Percentiles rank a stretch among this genome's conserved stretches.
These are phyloP conservation scores for Malurus cyaneus DNA, from an alignment of 2,113 vertebrate genomes.

Conservation along the genomic window DNA sequence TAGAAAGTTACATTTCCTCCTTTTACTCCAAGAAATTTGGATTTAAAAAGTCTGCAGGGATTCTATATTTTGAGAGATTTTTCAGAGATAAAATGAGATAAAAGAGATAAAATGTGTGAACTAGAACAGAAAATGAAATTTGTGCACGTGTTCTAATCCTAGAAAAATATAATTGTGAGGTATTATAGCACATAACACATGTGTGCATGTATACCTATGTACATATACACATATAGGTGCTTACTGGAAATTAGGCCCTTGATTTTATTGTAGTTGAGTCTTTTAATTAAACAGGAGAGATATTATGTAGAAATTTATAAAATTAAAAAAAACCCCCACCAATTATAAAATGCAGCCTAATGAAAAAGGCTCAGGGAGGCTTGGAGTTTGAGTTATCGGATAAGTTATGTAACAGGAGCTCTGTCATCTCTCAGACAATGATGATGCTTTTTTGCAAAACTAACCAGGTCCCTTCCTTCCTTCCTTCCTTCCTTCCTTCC, in stretches of 20 bases:
- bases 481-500: not conserved
- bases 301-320: not conserved
- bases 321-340: fast-evolving
- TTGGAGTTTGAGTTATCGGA: not conserved
- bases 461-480: not conserved
- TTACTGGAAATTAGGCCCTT: not conserved
- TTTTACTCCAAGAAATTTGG: constrained; percentile 36
- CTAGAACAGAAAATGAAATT: not conserved
- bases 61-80: not conserved
- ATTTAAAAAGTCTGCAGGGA: not conserved
- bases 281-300: not conserved
- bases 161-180: not conserved
- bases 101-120: not conserved
- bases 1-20: constrained; percentile 55
- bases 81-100: not conserved
- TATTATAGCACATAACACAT: not conserved
- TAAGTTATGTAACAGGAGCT: not conserved
- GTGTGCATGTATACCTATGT: fast-evolving
- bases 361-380: not conserved
- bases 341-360: not conserved
- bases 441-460: not conserved
- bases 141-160: not conserved
- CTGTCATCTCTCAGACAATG: not conserved
- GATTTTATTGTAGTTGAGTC: not conserved
- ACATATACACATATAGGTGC: not conserved